Evolutionary conservation across 2,888 invertebrate species (phyloP).

Genomic region (Macrosiphum euphorbiae): DNA sequence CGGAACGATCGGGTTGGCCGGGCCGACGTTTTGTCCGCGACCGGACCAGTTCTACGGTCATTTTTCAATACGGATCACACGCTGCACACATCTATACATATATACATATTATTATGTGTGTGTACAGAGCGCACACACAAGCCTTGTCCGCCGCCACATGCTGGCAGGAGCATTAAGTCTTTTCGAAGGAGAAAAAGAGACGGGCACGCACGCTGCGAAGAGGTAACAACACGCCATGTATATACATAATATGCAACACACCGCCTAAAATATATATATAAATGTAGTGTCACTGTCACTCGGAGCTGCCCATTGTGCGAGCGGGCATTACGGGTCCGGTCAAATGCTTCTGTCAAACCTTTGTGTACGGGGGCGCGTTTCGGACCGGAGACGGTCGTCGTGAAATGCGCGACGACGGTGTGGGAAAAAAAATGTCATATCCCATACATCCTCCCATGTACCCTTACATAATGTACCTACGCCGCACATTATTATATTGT

Average conservation of each 20-base stretch:
- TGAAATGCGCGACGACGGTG: not conserved
- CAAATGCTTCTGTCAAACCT: slow-evolving; percentile 64
- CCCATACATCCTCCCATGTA: not conserved
- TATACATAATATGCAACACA: not conserved
- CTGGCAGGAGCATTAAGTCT: slow-evolving; percentile 54
- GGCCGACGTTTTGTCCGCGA: slow-evolving; percentile 16
- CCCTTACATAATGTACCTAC: not conserved
- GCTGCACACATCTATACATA: not conserved
- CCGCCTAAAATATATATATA: not conserved
- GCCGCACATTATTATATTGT: not conserved
- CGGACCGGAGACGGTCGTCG: slow-evolving; percentile 30
- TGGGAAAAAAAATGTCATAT: slow-evolving; percentile 53
- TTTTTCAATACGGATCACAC: slow-evolving; percentile 51
- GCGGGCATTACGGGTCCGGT: slow-evolving; percentile 40
- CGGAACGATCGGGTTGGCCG: slow-evolving; percentile 42
- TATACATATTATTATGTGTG: not conserved
- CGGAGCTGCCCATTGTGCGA: slow-evolving; percentile 35
- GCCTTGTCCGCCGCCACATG: slow-evolving; percentile 47
- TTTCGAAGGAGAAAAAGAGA: slow-evolving; percentile 34
- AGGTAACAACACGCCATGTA: not conserved
- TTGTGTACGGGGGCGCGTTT: slow-evolving; percentile 13
- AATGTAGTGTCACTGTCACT: slow-evolving; percentile 38
- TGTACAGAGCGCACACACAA: not conserved
- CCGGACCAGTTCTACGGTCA: slow-evolving; percentile 24
- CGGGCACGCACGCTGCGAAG: slow-evolving; percentile 26